These are phyloP conservation scores for Rhizomys pruinosus DNA, from an alignment of 2,113 vertebrate genomes.

Conservation along the genomic window DNA sequence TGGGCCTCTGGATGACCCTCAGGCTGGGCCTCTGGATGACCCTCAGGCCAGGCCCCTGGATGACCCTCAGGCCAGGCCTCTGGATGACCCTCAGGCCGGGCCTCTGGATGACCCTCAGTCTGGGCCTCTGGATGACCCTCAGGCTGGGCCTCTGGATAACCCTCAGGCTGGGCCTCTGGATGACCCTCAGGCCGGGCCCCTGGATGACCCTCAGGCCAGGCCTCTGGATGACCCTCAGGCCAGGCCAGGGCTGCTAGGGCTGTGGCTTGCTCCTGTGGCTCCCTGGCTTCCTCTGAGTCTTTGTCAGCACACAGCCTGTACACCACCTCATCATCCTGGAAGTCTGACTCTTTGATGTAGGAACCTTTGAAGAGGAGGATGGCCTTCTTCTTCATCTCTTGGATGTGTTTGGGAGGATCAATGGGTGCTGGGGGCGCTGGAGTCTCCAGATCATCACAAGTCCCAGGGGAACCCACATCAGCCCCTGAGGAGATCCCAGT, in stretches of 20 bases:
- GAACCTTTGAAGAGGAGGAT: conserved; percentile 94
- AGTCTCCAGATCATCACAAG: conserved; percentile 46
- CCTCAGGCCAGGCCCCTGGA: too few relatives aligned
- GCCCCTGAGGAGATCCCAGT: conserved; percentile 88
- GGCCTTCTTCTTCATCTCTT: conserved; percentile 95
- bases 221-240: too few relatives aligned
- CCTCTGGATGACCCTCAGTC: too few relatives aligned
- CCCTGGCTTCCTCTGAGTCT: conserved; percentile 84
- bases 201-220: too few relatives aligned
- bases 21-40: too few relatives aligned
- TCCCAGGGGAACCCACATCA: conserved; percentile 77
- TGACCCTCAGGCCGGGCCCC: too few relatives aligned
- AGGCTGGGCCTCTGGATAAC: too few relatives aligned
- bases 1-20: too few relatives aligned
- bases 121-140: too few relatives aligned
- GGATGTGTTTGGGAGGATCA: conserved; percentile 93
- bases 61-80: too few relatives aligned
- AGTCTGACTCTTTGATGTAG: conserved; percentile 96
- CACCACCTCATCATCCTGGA: conserved; percentile 96
- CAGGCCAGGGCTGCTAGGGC: conserved; percentile 19
- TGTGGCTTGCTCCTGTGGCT: conserved; percentile 1
- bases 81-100: too few relatives aligned
- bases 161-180: too few relatives aligned
- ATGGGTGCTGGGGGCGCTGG: conserved; percentile 68
- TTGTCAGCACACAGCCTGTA: conserved; percentile 95